Conservation (phyloP, 2,113 vertebrate species). For the Todiramphus chloris region DNA sequence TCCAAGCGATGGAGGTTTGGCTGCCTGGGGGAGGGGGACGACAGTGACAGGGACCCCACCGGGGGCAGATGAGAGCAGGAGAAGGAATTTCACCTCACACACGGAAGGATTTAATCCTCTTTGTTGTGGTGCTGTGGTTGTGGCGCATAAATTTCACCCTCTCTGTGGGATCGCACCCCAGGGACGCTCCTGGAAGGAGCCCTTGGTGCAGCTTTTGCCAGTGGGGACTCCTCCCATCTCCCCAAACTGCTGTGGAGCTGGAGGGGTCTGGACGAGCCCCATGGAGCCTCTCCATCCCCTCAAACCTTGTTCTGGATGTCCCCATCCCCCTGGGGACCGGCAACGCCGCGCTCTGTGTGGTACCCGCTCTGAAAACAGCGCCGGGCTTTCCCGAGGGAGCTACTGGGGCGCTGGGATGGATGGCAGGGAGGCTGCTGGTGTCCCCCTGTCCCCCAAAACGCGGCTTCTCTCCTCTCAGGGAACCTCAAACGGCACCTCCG, state of each 20-base stretch:
- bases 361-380: neutral
- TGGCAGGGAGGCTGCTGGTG: rapidly evolving
- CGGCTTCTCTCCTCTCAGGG: constrained; percentile 69
- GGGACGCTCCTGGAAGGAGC: neutral
- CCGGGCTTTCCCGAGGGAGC: neutral
- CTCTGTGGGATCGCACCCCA: rapidly evolving
- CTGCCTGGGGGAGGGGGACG: neutral
- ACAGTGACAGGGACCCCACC: rapidly evolving
- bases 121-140: rapidly evolving
- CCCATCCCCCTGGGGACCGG: too few species aligned
- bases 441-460: rapidly evolving
- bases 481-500: constrained; percentile 96
- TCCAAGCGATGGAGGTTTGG: rapidly evolving
- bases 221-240: neutral
- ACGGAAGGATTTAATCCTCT: neutral
- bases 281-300: rapidly evolving
- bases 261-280: neutral
- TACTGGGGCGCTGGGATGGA: neutral
- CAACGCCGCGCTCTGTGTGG: rapidly evolving
- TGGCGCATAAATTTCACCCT: neutral
- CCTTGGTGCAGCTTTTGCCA: neutral
- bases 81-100: neutral
- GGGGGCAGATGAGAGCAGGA: rapidly evolving
- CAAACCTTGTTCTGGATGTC: neutral
- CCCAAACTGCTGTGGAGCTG: neutral